These are phyloP conservation scores for Platysternon megacephalum DNA, from an alignment of 2,113 vertebrate species.

Conservation along the genomic window DNA sequence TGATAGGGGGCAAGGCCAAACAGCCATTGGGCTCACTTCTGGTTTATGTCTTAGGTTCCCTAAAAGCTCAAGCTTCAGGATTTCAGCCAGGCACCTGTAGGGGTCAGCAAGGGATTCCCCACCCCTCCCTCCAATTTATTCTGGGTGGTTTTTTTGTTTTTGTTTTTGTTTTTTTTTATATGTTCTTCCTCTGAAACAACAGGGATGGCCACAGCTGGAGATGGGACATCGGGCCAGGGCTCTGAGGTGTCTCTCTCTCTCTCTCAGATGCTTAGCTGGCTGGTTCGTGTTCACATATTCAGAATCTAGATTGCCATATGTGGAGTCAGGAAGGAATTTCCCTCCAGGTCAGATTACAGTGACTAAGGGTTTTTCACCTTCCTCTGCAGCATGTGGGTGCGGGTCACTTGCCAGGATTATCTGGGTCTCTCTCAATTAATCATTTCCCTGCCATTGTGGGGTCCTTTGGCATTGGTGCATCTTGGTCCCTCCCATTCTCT, in stretches of 20 bases:
- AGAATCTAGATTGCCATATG: not conserved
- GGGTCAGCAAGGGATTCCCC: not conserved
- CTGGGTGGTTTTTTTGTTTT: not conserved
- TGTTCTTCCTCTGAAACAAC: not conserved
- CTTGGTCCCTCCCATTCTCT: not conserved
- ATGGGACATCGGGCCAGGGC: not conserved
- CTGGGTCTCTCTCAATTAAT: not conserved
- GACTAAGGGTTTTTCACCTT: not conserved
- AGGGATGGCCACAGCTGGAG: not conserved
- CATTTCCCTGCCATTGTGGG: not conserved
- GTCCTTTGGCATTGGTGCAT: not conserved
- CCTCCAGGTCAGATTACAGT: not conserved
- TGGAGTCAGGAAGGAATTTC: not conserved
- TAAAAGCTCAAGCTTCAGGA: not conserved
- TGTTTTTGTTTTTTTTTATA: not conserved
- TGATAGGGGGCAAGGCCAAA: too few relatives aligned
- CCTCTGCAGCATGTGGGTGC: not conserved
- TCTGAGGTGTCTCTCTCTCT: not conserved
- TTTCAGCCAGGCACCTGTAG: not conserved
- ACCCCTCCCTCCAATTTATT: not conserved
- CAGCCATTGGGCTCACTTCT: not conserved
- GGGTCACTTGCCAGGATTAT: not conserved
- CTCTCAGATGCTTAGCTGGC: not conserved
- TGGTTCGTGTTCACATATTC: not conserved
- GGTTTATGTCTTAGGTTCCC: not conserved